Percentiles rank a stretch among this genome's conserved stretches.
Conservation (phyloP, 1,140 invertebrate genomes). For the Eriocheir sinensis region DNA sequence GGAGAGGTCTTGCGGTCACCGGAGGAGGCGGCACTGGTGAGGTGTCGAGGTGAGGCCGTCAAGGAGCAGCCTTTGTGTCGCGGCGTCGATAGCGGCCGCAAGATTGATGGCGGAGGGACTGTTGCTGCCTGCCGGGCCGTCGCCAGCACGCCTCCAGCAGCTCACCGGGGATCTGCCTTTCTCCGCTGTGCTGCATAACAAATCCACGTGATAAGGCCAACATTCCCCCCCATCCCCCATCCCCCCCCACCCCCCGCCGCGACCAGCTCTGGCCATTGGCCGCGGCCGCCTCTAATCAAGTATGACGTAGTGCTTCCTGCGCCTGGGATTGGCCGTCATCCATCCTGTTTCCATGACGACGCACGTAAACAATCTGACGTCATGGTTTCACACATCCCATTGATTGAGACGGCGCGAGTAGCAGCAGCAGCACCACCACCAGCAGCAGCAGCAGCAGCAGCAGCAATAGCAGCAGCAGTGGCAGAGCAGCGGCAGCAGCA, state of each 20-base stretch:
- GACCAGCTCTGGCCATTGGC: constrained; percentile 39
- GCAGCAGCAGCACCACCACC: constrained; percentile 4
- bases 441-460: constrained; percentile 29
- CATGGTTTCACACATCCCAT: constrained; percentile 70
- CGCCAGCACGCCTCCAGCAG: background rate
- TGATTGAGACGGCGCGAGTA: constrained; percentile 73
- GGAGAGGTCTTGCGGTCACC: background rate
- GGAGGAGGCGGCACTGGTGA: background rate
- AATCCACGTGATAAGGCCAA: constrained; percentile 64
- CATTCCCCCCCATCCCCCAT: background rate
- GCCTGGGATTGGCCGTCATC: constrained; percentile 58
- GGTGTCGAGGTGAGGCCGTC: background rate
- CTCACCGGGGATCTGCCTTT: constrained; percentile 27
- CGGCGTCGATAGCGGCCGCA: background rate
- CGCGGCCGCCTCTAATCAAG: constrained; percentile 27
- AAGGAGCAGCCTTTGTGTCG: constrained; percentile 23
- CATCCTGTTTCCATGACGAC: constrained; percentile 69
- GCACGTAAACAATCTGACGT: constrained; percentile 74
- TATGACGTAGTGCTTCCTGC: constrained; percentile 47
- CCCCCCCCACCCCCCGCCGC: background rate
- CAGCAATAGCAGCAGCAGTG: background rate
- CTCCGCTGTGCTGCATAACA: constrained; percentile 62
- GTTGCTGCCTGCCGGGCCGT: background rate
- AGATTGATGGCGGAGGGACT: background rate
- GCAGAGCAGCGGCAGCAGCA: background rate